Base-by-base conservation (phyloP, 2,888 invertebrate genomes). In the Stenolophus ochropezus region DNA sequence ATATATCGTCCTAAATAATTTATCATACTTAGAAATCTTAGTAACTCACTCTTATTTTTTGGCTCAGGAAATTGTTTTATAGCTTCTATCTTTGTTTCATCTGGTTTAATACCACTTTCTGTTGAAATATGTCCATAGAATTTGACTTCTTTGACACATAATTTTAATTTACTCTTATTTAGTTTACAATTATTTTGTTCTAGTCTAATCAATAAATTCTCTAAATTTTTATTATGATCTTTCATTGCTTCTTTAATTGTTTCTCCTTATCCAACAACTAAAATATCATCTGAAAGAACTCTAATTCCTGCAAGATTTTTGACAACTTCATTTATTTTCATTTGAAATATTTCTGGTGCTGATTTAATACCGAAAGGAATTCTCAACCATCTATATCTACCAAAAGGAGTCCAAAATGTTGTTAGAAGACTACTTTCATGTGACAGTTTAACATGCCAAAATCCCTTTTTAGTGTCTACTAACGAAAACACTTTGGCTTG, bases 401-500 rank as follows among this genome's bases (percentile, higher is more conserved):
- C 79, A 47, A 79, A 79, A 18, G 79, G 80, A 21, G 80, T 80
- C 69, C 69, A 71, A 49, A 79, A 79, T 8, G 18, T 18, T 51
- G 27, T 25, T 16, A 71, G 27, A 8, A 21, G 16, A 27, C 71
- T 71, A 42, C 71, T 71, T 11, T 71, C 11, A 3, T 71, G 21
- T 8, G 20, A 11, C 11, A 71, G 71, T 71, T 71, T 25, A 4
- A 71, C 16, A 8, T 71, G 71, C 71, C 71, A 71, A 16, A 71
- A 71, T 25, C 71, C 71, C 20, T 71, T 25, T 25, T 71, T 71
- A 11, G 71, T 25, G 53, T 84, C 84, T 0, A 84, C 74, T 0
- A 82, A 82, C 20, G 82, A 78, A 51, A 84, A 84, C 21, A 84
- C 82, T 82, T 82, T 83, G 16, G 82, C 81, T 23, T 81, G 69